Evolutionary conservation across 2,888 invertebrate genomes (phyloP).

Genomic region (Lycocerus yunnanus): DNA sequence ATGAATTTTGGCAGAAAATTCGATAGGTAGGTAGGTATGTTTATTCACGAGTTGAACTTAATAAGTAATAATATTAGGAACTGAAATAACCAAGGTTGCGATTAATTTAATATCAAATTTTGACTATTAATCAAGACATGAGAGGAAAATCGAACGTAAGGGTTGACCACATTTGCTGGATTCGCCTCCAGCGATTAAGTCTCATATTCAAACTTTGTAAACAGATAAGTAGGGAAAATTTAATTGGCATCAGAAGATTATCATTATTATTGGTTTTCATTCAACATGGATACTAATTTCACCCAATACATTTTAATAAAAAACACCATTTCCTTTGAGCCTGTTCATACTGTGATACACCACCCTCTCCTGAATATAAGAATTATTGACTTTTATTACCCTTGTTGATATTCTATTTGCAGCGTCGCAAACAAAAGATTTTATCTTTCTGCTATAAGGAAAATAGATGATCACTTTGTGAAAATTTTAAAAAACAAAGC

Average conservation of each 20-base stretch:
- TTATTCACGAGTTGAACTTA: background rate
- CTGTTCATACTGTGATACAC: background rate
- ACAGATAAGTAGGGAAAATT: background rate
- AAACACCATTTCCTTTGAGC: background rate
- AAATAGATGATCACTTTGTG: background rate
- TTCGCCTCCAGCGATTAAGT: background rate
- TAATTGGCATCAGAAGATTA: background rate
- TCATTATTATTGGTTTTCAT: background rate
- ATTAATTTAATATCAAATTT: background rate
- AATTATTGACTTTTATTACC: slow-evolving; percentile 5
- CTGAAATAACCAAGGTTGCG: background rate
- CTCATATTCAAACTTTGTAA: background rate
- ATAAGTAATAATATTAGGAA: background rate
- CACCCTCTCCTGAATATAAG: background rate
- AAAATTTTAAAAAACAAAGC: background rate
- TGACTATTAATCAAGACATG: background rate
- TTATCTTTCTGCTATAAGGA: background rate
- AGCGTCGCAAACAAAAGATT: background rate
- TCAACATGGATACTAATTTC: background rate
- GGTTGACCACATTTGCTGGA: background rate
- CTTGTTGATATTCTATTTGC: slow-evolving; percentile 4
- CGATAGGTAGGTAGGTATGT: no score
- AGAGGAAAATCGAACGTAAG: background rate
- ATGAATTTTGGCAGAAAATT: background rate
- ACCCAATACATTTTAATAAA: background rate